These are phyloP conservation scores for Nemopilema nomurai DNA, from an alignment of 30 jellyfish, hydroid and myxozoan genomes.

Conservation along the genomic window DNA sequence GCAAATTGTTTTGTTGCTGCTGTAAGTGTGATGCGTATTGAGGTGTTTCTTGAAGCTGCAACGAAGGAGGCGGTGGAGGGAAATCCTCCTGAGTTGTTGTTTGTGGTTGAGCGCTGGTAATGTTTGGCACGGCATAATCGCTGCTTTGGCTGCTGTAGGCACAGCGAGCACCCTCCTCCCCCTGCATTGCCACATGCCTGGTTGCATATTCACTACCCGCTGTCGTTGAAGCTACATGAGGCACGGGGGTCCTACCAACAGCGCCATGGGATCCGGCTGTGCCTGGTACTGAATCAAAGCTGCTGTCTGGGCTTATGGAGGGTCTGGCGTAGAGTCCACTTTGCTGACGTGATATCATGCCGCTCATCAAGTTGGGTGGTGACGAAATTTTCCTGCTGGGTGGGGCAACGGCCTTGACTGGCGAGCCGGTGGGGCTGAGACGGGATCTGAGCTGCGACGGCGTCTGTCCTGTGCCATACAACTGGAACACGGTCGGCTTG, in stretches of 20 bases:
- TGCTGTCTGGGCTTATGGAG: slow-evolving; percentile 9
- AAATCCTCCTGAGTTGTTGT: slow-evolving; percentile 30
- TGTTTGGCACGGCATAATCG: slow-evolving; percentile 69
- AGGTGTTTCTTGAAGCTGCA: slow-evolving; percentile 16
- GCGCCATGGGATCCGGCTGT: not conserved
- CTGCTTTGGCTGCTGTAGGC: slow-evolving; percentile 3
- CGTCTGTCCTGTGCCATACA: slow-evolving; percentile 63
- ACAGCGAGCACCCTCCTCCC: not conserved
- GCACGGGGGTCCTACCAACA: not conserved
- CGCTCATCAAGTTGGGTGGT: slow-evolving; percentile 56
- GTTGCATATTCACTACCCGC: slow-evolving; percentile 24
- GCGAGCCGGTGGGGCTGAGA: slow-evolving; percentile 90
- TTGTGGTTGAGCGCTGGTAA: slow-evolving; percentile 15
- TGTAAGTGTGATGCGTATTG: slow-evolving; percentile 22
- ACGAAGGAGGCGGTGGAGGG: slow-evolving; percentile 64
- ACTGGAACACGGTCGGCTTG: slow-evolving; percentile 76
- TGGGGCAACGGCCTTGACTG: slow-evolving; percentile 62
- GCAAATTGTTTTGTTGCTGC: slow-evolving; percentile 18
- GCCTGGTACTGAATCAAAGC: not conserved
- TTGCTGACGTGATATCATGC: slow-evolving; percentile 6
- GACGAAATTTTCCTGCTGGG: slow-evolving; percentile 68
- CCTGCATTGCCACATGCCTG: slow-evolving; percentile 26
- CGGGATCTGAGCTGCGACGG: slow-evolving; percentile 78
- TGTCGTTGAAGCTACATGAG: not conserved
- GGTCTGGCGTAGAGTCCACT: not conserved